Evolutionary conservation across 35 echinoderm and acorn worm genomes (phyloP).

Genomic region (Apostichopus parvimensis): DNA sequence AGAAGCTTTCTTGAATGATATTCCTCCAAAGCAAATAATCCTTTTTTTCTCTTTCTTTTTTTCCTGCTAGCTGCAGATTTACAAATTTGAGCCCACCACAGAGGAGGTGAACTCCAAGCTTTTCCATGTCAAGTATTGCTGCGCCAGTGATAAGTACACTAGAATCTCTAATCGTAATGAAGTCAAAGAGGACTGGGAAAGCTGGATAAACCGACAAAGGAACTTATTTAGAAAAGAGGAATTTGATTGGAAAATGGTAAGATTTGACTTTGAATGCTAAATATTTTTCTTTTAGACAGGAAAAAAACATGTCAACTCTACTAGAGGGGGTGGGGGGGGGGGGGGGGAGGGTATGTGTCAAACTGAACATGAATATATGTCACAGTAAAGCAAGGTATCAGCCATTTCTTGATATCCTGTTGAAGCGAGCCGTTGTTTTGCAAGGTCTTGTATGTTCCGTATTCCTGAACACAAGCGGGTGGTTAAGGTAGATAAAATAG

Average conservation of each 20-base stretch:
- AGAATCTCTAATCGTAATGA: slow-evolving; percentile 71
- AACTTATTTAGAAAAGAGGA: slow-evolving; percentile 86
- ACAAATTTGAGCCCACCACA: slow-evolving; percentile 58
- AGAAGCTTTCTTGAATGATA: background rate
- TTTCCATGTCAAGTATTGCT: slow-evolving; percentile 76
- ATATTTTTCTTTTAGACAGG: no score
- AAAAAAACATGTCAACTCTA: no score
- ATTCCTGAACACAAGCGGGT: no score
- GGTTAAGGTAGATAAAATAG: no score
- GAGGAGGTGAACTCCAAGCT: slow-evolving; percentile 56
- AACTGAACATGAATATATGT: no score
- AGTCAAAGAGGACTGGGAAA: slow-evolving; percentile 72
- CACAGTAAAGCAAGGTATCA: no score
- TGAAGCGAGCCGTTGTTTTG: no score
- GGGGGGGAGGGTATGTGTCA: no score
- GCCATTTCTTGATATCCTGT: no score
- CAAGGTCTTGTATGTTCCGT: no score
- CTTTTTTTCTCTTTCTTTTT: background rate
- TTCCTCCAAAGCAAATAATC: background rate
- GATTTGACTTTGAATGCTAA: no score
- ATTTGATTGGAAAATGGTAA: slow-evolving; percentile 95
- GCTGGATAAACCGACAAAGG: slow-evolving; percentile 41
- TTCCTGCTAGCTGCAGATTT: slow-evolving; percentile 35
- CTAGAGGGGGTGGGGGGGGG: no score
- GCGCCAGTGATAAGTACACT: slow-evolving; percentile 72